A percentile compares a stretch with the other conserved stretches of the same genome.
phyloP scores from a whole-genome alignment of 2,888 invertebrate genomes.

The Cantharis lateralis region DNA sequence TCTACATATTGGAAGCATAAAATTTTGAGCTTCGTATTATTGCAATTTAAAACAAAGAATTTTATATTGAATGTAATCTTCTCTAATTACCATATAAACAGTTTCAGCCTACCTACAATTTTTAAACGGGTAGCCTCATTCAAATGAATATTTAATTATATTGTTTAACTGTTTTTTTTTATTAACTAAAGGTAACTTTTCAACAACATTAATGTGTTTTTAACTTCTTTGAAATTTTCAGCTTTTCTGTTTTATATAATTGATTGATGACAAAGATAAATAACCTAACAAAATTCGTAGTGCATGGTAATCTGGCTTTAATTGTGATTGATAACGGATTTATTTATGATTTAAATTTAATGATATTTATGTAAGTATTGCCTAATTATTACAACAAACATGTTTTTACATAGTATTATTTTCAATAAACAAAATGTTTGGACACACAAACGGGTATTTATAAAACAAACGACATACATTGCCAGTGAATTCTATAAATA shows the following conservation, averaged over 20 bases:
- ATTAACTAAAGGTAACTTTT: constrained; percentile 14
- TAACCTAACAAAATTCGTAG: constrained; percentile 34
- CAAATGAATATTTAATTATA: constrained; percentile 15
- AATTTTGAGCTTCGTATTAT: background rate
- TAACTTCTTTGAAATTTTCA: constrained; percentile 18
- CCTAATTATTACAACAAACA: background rate
- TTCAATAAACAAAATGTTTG: background rate
- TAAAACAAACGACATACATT: background rate
- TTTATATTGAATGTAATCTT: background rate
- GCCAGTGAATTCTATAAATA: background rate
- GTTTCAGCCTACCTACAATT: background rate
- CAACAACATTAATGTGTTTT: constrained; percentile 18
- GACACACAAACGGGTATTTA: no score
- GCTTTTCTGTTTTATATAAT: constrained; percentile 23
- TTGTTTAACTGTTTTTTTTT: constrained; percentile 12
- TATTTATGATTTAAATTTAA: constrained; percentile 36
- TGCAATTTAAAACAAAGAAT: background rate
- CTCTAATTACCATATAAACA: constrained; percentile 6
- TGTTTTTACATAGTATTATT: background rate
- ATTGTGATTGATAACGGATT: constrained; percentile 40
- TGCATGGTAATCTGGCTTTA: constrained; percentile 37
- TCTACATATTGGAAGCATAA: background rate
- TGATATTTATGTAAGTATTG: constrained; percentile 22
- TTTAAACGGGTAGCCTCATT: background rate
- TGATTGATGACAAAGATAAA: constrained; percentile 39